A percentile compares a stretch with the other conserved stretches of the same genome.
Evolutionary conservation across 2,797 vertebrate genomes (phyloP).

Genomic region (Propithecus deckenii): DNA sequence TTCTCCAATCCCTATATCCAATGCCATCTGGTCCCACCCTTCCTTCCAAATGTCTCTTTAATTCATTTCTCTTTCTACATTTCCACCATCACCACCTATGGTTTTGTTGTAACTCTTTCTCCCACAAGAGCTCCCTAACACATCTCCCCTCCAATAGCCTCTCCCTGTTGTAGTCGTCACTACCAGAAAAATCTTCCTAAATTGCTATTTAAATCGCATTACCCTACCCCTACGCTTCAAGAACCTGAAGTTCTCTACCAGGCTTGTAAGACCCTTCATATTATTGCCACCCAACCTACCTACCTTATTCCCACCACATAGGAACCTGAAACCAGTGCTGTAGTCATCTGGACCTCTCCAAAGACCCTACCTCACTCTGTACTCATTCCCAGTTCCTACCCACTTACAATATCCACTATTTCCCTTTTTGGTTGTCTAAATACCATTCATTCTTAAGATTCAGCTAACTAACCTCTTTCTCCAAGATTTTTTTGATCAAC

Average conservation of each 20-base stretch:
- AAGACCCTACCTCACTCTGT: neutral
- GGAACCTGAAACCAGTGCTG: neutral
- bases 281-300: neutral
- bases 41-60: neutral
- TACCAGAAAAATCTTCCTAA: neutral
- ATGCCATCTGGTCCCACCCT: neutral
- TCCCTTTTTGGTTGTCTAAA: neutral
- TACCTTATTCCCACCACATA: neutral
- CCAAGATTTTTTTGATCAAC: neutral
- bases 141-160: neutral
- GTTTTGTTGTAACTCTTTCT: neutral
- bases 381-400: neutral
- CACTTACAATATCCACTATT: neutral
- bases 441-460: neutral
- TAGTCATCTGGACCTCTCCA: neutral
- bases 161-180: neutral
- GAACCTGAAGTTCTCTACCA: neutral
- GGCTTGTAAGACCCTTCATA: neutral
- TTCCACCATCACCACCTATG: neutral
- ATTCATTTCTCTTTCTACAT: neutral
- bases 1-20: neutral
- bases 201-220: neutral
- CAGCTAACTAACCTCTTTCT: neutral
- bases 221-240: neutral
- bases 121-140: neutral